phyloP scores from a whole-genome alignment of 1,140 invertebrate genomes.

The Ceratosolen solmsi region DNA sequence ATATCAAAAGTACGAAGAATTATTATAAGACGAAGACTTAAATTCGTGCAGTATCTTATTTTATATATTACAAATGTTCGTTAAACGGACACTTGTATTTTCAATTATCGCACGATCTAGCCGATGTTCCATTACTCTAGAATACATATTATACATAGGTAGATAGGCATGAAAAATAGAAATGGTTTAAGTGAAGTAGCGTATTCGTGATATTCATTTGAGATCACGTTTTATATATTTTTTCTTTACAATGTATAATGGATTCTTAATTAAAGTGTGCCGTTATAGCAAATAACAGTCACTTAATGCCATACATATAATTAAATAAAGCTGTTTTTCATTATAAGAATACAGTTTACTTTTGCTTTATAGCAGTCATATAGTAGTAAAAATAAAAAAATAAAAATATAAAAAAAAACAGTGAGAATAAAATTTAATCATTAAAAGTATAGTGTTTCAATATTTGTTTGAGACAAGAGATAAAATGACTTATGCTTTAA shows the following conservation, averaged over 20 bases:
- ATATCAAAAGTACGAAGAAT: background rate
- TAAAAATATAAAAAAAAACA: too few species aligned
- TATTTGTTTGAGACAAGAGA: too few species aligned
- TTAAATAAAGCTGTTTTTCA: background rate
- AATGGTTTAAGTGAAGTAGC: background rate
- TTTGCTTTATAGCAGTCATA: too few species aligned
- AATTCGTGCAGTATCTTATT: background rate
- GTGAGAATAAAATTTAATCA: too few species aligned
- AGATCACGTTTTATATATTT: constrained; percentile 64
- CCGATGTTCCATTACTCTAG: constrained; percentile 8
- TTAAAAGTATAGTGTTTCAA: too few species aligned
- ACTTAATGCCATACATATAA: constrained; percentile 36
- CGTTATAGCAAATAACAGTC: constrained; percentile 15
- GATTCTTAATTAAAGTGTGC: constrained; percentile 33
- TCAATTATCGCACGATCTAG: constrained; percentile 7
- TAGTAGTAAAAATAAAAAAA: too few species aligned
- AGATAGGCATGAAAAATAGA: constrained; percentile 6
- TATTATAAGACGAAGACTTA: background rate
- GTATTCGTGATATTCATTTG: background rate
- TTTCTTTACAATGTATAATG: constrained; percentile 59
- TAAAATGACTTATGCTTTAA: too few species aligned
- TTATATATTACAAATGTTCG: constrained; percentile 3
- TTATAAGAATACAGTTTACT: too few species aligned
- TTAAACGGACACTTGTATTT: constrained; percentile 17
- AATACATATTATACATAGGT: background rate